These are phyloP conservation scores for Cephalophus harveyi DNA, from an alignment of 2,113 vertebrate species.

Conservation along the genomic window DNA sequence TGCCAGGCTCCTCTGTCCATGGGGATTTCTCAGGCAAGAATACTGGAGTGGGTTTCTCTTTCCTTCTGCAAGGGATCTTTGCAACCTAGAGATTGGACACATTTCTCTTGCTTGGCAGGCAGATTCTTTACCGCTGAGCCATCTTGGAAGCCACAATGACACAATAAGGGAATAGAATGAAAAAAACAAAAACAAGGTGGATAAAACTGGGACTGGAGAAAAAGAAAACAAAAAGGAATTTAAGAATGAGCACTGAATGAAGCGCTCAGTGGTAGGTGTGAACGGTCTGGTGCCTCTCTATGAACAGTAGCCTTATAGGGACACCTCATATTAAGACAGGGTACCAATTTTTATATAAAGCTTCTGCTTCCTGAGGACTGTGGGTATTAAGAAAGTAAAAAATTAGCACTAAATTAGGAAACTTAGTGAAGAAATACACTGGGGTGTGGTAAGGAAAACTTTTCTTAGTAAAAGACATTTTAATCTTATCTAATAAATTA, in stretches of 20 bases:
- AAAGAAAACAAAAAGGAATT: neutral
- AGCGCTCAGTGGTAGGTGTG: neutral
- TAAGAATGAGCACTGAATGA: neutral
- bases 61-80: neutral
- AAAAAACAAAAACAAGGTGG: neutral
- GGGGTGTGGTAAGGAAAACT: neutral
- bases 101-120: neutral
- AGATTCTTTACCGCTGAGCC: neutral
- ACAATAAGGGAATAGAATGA: neutral
- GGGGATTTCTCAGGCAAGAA: neutral
- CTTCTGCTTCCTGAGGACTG: neutral
- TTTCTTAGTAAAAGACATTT: slow-evolving; percentile 2
- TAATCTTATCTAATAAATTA: neutral
- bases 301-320: neutral
- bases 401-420: neutral
- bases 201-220: neutral
- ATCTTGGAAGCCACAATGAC: neutral
- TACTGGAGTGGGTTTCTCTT: neutral
- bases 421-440: neutral
- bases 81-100: neutral
- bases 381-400: neutral
- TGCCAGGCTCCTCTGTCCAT: neutral
- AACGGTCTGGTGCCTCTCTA: neutral
- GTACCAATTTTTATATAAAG: neutral
- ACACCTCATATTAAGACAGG: neutral